Evolutionary conservation across 2,888 invertebrate species (phyloP).

Genomic region (Glaucopsyche alexis): DNA sequence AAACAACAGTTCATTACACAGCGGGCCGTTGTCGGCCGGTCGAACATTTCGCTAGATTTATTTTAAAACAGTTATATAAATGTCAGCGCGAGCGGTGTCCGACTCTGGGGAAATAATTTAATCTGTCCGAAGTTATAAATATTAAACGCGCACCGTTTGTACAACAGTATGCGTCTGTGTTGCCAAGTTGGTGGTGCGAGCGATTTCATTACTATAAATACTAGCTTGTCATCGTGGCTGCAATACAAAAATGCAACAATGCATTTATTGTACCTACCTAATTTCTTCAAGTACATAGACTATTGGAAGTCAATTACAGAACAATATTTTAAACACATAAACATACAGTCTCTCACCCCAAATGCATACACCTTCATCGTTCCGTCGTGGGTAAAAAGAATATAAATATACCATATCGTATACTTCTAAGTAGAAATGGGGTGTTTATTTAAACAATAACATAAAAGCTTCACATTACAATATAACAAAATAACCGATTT

Average conservation of each 20-base stretch:
- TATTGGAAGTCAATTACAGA: not conserved
- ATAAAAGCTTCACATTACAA: too few species aligned
- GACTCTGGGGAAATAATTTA: slow-evolving; percentile 55
- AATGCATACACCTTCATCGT: too few species aligned
- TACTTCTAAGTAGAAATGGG: too few species aligned
- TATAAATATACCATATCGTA: too few species aligned
- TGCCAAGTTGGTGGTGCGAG: slow-evolving; percentile 38
- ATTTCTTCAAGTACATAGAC: too few species aligned
- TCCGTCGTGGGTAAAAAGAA: too few species aligned
- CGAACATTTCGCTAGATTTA: slow-evolving; percentile 46
- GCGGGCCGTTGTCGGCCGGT: slow-evolving; percentile 32
- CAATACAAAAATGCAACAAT: not conserved
- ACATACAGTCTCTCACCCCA: too few species aligned
- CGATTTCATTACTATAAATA: not conserved
- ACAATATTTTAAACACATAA: too few species aligned
- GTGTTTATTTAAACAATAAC: too few species aligned
- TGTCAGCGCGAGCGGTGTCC: slow-evolving; percentile 47
- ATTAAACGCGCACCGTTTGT: slow-evolving; percentile 54
- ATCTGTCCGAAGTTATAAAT: slow-evolving; percentile 56
- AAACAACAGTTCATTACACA: slow-evolving; percentile 38
- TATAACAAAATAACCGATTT: too few species aligned
- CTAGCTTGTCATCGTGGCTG: not conserved
- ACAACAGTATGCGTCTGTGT: slow-evolving; percentile 45
- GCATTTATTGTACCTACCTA: not conserved
- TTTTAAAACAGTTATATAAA: slow-evolving; percentile 57